These are phyloP conservation scores for Eulemur rufifrons DNA, from an alignment of 2,113 vertebrate species.

Conservation along the genomic window DNA sequence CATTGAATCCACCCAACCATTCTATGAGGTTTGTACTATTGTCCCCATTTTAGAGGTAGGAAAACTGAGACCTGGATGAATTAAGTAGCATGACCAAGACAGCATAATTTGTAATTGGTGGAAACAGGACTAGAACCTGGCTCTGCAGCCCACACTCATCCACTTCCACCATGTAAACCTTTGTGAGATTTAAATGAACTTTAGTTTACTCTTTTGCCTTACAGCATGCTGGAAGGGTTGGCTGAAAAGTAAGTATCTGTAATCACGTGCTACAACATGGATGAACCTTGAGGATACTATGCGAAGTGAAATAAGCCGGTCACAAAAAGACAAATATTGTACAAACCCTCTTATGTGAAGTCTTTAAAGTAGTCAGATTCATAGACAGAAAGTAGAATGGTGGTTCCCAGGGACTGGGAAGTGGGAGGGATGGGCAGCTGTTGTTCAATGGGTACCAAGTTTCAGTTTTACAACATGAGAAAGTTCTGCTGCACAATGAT, in stretches of 20 bases:
- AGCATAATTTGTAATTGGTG: not conserved
- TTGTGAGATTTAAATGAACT: too few relatives aligned
- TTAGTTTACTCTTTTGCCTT: not conserved
- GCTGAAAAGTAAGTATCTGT: not conserved
- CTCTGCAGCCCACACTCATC: not conserved
- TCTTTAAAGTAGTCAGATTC: not conserved
- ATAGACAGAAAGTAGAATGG: not conserved
- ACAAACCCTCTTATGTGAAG: not conserved
- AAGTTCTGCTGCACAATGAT: not conserved
- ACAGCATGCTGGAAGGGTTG: not conserved
- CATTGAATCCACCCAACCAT: not conserved
- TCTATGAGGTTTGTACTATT: not conserved
- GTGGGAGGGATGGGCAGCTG: rapidly evolving
- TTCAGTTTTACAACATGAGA: not conserved
- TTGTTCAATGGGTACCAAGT: not conserved
- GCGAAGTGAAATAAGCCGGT: not conserved
- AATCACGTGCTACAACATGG: not conserved
- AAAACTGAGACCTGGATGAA: not conserved
- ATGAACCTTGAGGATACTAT: not conserved
- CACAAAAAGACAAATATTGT: not conserved
- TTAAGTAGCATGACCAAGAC: not conserved
- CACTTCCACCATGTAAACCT: not conserved
- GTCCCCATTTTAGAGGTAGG: not conserved
- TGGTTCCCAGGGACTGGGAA: not conserved
- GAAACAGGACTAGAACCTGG: not conserved